phyloP scores from a whole-genome alignment of 2,888 invertebrate genomes.

The Acleris sparsana region DNA sequence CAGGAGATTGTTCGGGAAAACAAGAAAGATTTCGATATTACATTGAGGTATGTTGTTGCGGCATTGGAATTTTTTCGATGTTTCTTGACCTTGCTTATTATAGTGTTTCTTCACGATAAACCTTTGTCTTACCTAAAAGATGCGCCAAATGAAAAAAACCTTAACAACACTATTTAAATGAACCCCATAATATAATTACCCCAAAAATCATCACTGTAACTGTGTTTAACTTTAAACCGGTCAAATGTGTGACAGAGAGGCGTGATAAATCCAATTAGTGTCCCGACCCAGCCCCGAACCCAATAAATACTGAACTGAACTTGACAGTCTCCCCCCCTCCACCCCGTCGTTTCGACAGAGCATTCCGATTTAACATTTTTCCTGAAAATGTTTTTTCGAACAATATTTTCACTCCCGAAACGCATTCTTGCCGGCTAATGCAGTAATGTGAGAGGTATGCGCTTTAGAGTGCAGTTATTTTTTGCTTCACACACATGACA shows the following conservation, averaged over 20 bases:
- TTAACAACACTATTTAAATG: not conserved
- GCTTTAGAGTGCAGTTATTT: constrained; percentile 28
- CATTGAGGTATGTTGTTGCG: no score
- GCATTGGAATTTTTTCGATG: no score
- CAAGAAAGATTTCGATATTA: no score
- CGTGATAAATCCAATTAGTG: constrained; percentile 34
- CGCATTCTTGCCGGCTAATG: constrained; percentile 31
- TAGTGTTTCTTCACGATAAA: no score
- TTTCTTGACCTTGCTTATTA: no score
- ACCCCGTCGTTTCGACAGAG: not conserved
- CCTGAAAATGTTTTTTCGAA: constrained; percentile 35
- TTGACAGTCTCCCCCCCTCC: constrained; percentile 15
- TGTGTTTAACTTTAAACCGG: constrained; percentile 9
- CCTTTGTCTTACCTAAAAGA: no score
- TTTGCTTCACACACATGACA: constrained; percentile 6
- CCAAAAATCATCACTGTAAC: not conserved
- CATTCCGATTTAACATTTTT: constrained; percentile 35
- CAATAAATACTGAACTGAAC: constrained; percentile 31
- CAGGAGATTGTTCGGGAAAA: not conserved
- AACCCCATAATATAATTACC: not conserved
- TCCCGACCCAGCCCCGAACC: constrained; percentile 20
- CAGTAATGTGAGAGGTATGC: constrained; percentile 16
- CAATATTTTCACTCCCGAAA: constrained; percentile 39
- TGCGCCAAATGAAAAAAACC: no score
- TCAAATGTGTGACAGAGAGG: constrained; percentile 22